Conservation (phyloP, 2,888 invertebrate genomes). For the Phoenoteleia sp. region DNA sequence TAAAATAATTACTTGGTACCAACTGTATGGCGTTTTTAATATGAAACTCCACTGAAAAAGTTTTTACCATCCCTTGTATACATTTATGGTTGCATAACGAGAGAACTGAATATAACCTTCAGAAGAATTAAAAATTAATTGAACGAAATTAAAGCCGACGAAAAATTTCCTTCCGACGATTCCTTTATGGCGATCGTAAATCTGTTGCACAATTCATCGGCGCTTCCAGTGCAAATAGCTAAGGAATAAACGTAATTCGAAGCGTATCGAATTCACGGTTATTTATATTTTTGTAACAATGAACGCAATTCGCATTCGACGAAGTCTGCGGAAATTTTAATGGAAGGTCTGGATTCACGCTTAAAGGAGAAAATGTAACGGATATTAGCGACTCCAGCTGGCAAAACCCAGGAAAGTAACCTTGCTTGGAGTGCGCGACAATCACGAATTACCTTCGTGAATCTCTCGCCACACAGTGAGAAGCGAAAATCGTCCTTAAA, state of each 20-base stretch:
- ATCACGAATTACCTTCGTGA: constrained; percentile 28
- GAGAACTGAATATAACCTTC: constrained; percentile 48
- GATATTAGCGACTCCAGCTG: background rate
- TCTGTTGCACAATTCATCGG: constrained; percentile 39
- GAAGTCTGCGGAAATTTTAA: background rate
- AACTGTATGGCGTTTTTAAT: constrained; percentile 33
- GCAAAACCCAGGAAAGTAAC: background rate
- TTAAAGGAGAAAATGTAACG: background rate
- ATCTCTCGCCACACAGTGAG: constrained; percentile 19
- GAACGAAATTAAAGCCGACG: constrained; percentile 51
- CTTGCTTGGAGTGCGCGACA: background rate
- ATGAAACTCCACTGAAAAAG: constrained; percentile 15
- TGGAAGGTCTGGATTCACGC: background rate
- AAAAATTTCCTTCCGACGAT: constrained; percentile 44
- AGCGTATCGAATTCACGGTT: constrained; percentile 10
- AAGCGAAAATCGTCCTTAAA: constrained; percentile 74
- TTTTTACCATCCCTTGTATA: constrained; percentile 43
- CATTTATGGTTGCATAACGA: constrained; percentile 35
- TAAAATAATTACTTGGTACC: constrained; percentile 43
- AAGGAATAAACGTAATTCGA: constrained; percentile 2
- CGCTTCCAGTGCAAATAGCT: constrained; percentile 30
- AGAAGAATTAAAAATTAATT: constrained; percentile 59
- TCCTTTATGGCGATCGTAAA: constrained; percentile 51
- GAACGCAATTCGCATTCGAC: constrained; percentile 6
- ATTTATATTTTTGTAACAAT: constrained; percentile 36